phyloP scores from a whole-genome alignment of 2,113 vertebrate genomes.

The Tragelaphus imberbis region DNA sequence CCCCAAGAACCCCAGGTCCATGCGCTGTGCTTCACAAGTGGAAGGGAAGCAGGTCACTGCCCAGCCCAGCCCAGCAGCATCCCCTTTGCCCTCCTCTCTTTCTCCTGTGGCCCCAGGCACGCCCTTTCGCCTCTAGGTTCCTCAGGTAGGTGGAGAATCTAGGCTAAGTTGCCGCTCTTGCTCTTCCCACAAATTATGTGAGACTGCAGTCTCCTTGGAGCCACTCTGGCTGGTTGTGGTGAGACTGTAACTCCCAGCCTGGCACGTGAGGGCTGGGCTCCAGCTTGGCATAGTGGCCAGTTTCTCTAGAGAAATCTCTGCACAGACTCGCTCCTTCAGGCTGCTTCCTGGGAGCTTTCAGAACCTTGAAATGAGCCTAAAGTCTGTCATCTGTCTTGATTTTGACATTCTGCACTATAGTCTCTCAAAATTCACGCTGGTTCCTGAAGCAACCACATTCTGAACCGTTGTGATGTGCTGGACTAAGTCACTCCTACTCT shows the following conservation, averaged over 20 bases:
- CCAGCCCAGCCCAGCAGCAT: too few species aligned
- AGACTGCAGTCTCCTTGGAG: not conserved
- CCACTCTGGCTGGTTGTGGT: not conserved
- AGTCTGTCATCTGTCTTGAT: not conserved
- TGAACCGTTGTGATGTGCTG: not conserved
- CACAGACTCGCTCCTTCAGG: not conserved
- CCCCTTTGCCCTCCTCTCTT: rapidly evolving
- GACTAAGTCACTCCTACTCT: not conserved
- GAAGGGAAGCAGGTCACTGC: rapidly evolving
- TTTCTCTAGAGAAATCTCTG: not conserved
- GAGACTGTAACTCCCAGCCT: too few species aligned
- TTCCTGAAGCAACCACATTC: not conserved
- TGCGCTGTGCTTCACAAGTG: not conserved
- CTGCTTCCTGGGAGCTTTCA: not conserved
- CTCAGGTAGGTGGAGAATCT: not conserved
- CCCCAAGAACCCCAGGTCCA: not conserved
- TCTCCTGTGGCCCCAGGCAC: not conserved
- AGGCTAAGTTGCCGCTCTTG: not conserved
- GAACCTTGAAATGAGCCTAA: not conserved
- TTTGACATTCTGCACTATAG: not conserved
- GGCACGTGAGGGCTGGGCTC: not conserved
- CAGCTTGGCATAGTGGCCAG: not conserved
- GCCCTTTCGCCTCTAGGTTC: not conserved
- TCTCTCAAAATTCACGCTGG: not conserved
- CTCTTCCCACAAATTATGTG: not conserved